Percentiles rank a stretch among this genome's conserved stretches.
Conservation (phyloP, 1,140 invertebrate species). For the Dendroctonus ponderosae region DNA sequence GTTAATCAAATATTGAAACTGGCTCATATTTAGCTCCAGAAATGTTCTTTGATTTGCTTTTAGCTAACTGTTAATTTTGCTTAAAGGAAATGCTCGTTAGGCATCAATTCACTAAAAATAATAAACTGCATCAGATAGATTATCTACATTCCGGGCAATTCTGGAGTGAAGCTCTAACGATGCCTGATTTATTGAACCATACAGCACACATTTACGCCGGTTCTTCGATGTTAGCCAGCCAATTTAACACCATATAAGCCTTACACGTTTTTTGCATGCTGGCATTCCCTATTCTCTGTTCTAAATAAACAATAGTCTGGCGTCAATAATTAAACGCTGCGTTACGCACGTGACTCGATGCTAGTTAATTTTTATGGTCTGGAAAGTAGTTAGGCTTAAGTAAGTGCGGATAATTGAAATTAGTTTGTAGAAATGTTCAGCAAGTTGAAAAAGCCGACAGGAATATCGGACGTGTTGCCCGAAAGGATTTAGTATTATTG, state of each 20-base stretch:
- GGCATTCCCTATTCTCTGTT: conserved; percentile 1
- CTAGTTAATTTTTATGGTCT: conserved; percentile 13
- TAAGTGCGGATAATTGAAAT: conserved; percentile 11
- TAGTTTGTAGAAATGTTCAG: conserved; percentile 2
- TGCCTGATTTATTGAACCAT: conserved; percentile 11
- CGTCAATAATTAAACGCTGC: conserved; percentile 16
- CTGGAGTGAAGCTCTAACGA: too few species aligned
- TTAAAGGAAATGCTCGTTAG: too few species aligned
- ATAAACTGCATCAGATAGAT: too few species aligned
- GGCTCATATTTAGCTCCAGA: too few species aligned
- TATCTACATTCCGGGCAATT: too few species aligned
- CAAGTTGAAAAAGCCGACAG: neutral
- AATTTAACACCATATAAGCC: conserved; percentile 11
- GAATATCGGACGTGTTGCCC: too few species aligned
- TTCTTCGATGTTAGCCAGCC: neutral
- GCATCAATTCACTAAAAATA: too few species aligned
- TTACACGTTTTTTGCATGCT: conserved; percentile 9
- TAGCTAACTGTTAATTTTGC: too few species aligned
- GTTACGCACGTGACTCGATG: conserved; percentile 14
- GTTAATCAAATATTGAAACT: too few species aligned
- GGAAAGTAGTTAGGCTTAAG: conserved; percentile 12
- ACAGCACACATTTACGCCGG: conserved; percentile 1
- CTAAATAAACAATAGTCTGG: conserved; percentile 20
- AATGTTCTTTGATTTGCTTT: too few species aligned
- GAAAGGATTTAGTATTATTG: too few species aligned